Evolutionary conservation across 2,113 vertebrate species (phyloP), one percentile per base, ranked within the genome.

Genomic region (Phaetusa simplex): DNA sequence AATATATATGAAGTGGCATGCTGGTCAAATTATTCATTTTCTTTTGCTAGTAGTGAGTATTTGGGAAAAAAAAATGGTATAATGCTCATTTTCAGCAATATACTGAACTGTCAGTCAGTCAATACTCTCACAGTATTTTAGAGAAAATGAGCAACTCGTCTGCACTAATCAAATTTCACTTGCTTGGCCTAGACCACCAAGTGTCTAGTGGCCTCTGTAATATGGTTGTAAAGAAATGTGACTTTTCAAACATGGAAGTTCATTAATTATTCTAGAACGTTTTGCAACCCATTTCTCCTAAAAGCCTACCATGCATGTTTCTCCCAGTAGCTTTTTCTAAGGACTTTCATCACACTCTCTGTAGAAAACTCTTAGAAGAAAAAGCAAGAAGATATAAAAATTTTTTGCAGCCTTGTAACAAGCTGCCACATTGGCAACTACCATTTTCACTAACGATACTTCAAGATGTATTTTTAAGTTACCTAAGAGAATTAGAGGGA

Each of bases 81-180:
- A 82, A 82, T 69, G 70, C 59, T 95, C 53, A 93, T 96, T 97
- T 95, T 76, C 81, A 94, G 61, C 81, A 95, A 95, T 91, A 77
- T 34, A 79, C 58, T 82, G 56, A 96, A 69, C 77, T 95, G 94
- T 62, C 96, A 95, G 42, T 91, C 95, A 90, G 80, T n/a, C 65
- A 76, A 42, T 40, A 43, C 5, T 69, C 30, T 67, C 61, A 52
- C 47, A 56, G 42, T 69, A 69, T 86, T 89, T 87, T 32, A 82
- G 40, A 69, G 64, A 76, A 85, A 42, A 61, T 27, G 34, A 96
- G 49, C 76, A 94, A 72, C 59, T 52, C 7, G 11, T 52, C 36
- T 67, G 22, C 24, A 72, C 12, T 42, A 61, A 92, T 69, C 82
- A 82, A 69, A 92, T 80, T 88, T 78, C 64, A 86, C 30, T 83